phyloP scores from a whole-genome alignment of 2,113 vertebrate genomes.

The Aramus guarauna region DNA sequence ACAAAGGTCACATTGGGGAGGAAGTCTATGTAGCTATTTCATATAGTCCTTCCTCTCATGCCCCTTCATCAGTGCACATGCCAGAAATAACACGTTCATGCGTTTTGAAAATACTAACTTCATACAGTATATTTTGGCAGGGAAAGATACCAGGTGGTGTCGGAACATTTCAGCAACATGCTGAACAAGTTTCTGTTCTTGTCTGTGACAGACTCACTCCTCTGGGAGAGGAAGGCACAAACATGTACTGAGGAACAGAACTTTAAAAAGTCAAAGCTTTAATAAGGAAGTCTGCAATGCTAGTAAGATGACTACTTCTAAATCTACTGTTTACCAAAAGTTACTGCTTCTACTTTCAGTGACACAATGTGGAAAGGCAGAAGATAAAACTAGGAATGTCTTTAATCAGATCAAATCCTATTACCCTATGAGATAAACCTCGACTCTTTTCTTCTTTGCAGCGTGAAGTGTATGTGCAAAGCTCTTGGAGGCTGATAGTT shows the following conservation, averaged over 20 bases:
- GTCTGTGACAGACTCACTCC: fast-evolving
- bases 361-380: neutral
- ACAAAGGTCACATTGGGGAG: neutral
- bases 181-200: neutral
- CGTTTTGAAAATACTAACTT: constrained; percentile 12
- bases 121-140: neutral
- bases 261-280: neutral
- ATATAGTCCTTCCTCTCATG: neutral
- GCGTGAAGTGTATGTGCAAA: neutral
- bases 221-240: neutral
- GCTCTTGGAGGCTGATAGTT: neutral
- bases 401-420: neutral
- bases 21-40: neutral
- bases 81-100: neutral
- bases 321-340: neutral
- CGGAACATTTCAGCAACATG: neutral
- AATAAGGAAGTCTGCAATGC: neutral
- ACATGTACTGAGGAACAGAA: neutral
- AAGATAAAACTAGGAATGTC: neutral
- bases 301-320: neutral
- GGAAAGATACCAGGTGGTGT: neutral
- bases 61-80: neutral
- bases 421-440: neutral
- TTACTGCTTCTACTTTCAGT: neutral
- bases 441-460: neutral